A percentile compares a stretch with the other conserved stretches of the same genome.
These are phyloP conservation scores for Serripes groenlandicus DNA, from an alignment of 2,888 invertebrate genomes.

Conservation along the genomic window DNA sequence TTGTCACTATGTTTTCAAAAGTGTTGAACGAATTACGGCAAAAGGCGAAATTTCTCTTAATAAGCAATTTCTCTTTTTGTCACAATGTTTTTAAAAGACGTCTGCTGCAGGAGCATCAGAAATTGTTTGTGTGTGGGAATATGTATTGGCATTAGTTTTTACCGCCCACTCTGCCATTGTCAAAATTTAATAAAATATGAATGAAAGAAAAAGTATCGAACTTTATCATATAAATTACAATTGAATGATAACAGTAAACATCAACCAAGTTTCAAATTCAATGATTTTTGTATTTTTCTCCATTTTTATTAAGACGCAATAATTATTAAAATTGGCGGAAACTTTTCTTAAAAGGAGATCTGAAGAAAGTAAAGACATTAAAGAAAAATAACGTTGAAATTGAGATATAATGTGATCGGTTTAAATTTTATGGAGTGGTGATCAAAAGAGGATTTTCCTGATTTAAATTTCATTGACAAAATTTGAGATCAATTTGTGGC, in stretches of 20 bases:
- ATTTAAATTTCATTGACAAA: slow-evolving; percentile 27
- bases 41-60: neutral
- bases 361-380: slow-evolving; percentile 23
- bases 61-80: neutral
- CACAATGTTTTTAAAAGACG: neutral
- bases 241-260: slow-evolving; percentile 21
- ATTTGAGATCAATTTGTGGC: slow-evolving; percentile 16
- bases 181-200: slow-evolving; percentile 10
- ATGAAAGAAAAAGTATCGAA: slow-evolving; percentile 1
- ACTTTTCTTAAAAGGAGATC: slow-evolving; percentile 19
- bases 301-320: slow-evolving; percentile 30
- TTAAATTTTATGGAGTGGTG: slow-evolving; percentile 56
- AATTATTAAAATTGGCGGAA: slow-evolving; percentile 33
- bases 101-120: neutral
- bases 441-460: slow-evolving; percentile 42
- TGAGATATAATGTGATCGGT: slow-evolving; percentile 53
- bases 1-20: neutral
- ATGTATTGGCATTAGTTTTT: neutral
- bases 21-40: neutral
- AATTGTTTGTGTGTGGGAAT: neutral
- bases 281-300: slow-evolving; percentile 24
- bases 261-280: slow-evolving; percentile 28
- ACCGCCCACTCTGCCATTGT: neutral
- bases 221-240: slow-evolving; percentile 21
- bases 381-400: slow-evolving; percentile 38